Evolutionary conservation across 2,113 vertebrate species (phyloP).

Genomic region (Lipophrys pholis): DNA sequence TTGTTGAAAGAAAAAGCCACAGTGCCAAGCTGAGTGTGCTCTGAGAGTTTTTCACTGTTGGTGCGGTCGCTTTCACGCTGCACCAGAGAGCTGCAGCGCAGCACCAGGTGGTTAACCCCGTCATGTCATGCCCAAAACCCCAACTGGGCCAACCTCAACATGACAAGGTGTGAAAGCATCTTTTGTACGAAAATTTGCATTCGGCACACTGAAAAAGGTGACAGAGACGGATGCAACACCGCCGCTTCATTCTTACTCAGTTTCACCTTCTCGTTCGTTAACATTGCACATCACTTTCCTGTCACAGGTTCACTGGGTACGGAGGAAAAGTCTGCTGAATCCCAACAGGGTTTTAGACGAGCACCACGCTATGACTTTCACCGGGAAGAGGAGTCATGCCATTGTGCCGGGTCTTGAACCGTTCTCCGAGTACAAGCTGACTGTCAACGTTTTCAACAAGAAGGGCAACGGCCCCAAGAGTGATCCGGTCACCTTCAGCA

Average conservation of each 20-base stretch:
- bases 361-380: conserved; percentile 85
- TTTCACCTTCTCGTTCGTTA: not conserved
- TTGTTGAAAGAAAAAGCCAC: too few relatives aligned
- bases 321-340: conserved; percentile 85
- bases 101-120: too few relatives aligned
- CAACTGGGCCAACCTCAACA: too few relatives aligned
- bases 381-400: conserved; percentile 85
- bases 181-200: too few relatives aligned
- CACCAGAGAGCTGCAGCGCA: too few relatives aligned
- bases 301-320: conserved; percentile 89
- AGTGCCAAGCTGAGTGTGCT: too few relatives aligned
- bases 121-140: too few relatives aligned
- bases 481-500: conserved; percentile 85
- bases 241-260: not conserved
- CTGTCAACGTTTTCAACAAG: conserved; percentile 90
- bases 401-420: conserved; percentile 90
- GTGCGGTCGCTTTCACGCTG: too few relatives aligned
- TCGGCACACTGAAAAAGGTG: not conserved
- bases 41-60: too few relatives aligned
- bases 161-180: too few relatives aligned
- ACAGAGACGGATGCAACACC: not conserved
- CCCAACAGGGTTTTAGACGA: conserved; percentile 83
- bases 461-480: conserved; percentile 93
- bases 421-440: conserved; percentile 92
- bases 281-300: not conserved